Conservation (phyloP, 2,113 vertebrate genomes). For the Piprites chloris region DNA sequence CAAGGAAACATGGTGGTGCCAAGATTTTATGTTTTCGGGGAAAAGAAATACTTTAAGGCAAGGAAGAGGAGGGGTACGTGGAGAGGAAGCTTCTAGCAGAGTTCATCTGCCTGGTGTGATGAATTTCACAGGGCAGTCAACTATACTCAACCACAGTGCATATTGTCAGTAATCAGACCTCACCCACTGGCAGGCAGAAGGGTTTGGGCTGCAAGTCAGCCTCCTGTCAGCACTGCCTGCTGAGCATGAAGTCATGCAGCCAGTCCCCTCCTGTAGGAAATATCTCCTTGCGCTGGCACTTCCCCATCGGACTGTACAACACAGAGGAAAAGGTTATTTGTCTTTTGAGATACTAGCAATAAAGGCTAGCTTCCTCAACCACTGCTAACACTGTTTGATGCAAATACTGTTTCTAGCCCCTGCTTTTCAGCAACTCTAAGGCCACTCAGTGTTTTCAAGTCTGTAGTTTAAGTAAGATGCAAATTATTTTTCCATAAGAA, state of each 20-base stretch:
- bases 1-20: neutral
- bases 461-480: neutral
- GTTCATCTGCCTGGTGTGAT: neutral
- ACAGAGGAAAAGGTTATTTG: neutral
- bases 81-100: neutral
- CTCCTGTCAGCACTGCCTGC: neutral
- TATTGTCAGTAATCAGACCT: neutral
- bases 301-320: neutral
- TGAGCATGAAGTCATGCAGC: neutral
- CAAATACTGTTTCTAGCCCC: neutral
- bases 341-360: neutral
- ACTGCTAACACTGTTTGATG: neutral
- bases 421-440: neutral
- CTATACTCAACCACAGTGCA: neutral
- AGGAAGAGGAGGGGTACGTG: neutral
- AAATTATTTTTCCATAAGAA: neutral
- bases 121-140: neutral
- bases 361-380: neutral
- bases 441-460: neutral
- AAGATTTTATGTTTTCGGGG: neutral
- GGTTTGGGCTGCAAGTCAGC: conserved; percentile 10
- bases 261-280: neutral
- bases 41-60: neutral
- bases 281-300: neutral
- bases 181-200: neutral